A percentile compares a stretch with the other conserved stretches of the same genome.
These are phyloP conservation scores for Augiades crinisus DNA, from an alignment of 2,888 invertebrate species.

Conservation along the genomic window DNA sequence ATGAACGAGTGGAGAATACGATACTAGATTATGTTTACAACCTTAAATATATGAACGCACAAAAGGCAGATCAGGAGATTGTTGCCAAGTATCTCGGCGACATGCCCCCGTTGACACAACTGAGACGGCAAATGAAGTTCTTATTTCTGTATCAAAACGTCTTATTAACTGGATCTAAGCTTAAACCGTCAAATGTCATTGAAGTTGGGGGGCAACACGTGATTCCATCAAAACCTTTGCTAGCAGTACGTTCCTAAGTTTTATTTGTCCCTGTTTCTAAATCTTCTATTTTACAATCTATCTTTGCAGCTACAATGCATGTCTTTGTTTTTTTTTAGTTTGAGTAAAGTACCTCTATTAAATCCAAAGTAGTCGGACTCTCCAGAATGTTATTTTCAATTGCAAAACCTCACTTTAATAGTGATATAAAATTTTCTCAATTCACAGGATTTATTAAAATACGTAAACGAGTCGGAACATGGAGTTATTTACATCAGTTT, in stretches of 20 bases:
- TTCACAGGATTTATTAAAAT: constrained; percentile 81
- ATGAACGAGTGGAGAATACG: constrained; percentile 53
- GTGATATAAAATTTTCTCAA: no score
- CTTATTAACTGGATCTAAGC: constrained; percentile 78
- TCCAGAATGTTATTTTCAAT: no score
- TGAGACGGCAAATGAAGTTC: constrained; percentile 77
- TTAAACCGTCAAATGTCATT: constrained; percentile 79
- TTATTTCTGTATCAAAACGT: constrained; percentile 83
- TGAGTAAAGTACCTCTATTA: no score
- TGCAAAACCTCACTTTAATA: no score
- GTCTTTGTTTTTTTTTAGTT: no score
- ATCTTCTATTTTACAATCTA: no score
- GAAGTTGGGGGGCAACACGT: constrained; percentile 84
- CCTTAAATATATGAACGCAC: constrained; percentile 43
- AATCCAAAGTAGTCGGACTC: no score
- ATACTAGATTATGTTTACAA: constrained; percentile 48
- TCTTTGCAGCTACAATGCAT: no score
- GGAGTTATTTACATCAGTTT: constrained; percentile 88
- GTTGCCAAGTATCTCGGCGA: constrained; percentile 62
- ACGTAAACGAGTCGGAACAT: constrained; percentile 82
- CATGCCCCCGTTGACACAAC: constrained; percentile 74
- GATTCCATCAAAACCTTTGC: constrained; percentile 56
- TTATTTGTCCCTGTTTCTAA: no score
- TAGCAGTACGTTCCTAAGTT: constrained; percentile 60
- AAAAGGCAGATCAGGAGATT: constrained; percentile 49